Evolutionary conservation across 1,140 invertebrate genomes (phyloP).

Genomic region (Drosophila neocordata): DNA sequence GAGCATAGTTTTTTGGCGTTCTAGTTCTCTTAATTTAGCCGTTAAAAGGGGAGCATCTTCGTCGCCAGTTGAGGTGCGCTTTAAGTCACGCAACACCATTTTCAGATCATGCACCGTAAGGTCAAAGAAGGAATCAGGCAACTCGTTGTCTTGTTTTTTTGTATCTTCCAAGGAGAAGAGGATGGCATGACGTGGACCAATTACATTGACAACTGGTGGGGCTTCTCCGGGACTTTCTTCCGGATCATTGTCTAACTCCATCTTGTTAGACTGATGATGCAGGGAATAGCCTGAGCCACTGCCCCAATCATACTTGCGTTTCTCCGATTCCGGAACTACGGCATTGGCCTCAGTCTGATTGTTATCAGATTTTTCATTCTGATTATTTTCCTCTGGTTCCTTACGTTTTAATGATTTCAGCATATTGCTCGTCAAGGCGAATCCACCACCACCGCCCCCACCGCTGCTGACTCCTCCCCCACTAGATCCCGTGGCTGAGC

Average conservation of each 20-base stretch:
- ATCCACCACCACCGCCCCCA: conserved; percentile 54
- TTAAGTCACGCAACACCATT: conserved; percentile 88
- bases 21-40: conserved; percentile 85
- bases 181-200: conserved; percentile 88
- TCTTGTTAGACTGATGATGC: conserved; percentile 18
- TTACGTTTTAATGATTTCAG: conserved; percentile 67
- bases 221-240: conserved; percentile 39
- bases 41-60: conserved; percentile 89
- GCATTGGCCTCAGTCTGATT: conserved; percentile 12
- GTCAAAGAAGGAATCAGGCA: conserved; percentile 93
- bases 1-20: conserved; percentile 85
- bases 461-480: not conserved
- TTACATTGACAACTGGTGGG: conserved; percentile 57
- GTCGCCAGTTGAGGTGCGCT: conserved; percentile 85
- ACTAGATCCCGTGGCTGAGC: conserved; percentile 45
- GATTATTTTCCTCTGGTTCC: conserved; percentile 27
- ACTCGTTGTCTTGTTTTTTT: conserved; percentile 85
- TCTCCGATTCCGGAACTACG: conserved; percentile 29
- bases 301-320: conserved; percentile 73
- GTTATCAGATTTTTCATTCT: not conserved
- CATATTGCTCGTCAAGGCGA: conserved; percentile 68
- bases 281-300: conserved; percentile 63
- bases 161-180: conserved; percentile 86
- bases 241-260: conserved; percentile 16
- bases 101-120: conserved; percentile 90